Base-by-base conservation (phyloP, 2,888 invertebrate species). In the Synanthedon formicaeformis region DNA sequence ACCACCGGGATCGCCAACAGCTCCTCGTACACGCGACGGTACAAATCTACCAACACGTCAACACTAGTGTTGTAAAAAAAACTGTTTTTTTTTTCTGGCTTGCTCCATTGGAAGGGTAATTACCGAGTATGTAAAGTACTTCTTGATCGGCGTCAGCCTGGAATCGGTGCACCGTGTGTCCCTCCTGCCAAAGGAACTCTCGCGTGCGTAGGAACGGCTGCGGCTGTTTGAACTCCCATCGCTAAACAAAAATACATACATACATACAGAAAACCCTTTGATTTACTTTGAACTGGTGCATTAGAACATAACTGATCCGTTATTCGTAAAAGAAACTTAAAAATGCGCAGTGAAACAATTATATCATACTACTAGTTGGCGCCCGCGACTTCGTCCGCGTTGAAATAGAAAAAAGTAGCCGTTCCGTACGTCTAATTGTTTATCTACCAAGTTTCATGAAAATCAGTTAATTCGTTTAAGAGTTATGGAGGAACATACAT, bases 201-300 rank as follows among this genome's bases (percentile, higher is more conserved):
- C 99, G 91, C 1, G 99, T 98, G 49, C 99, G 90, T 52, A 99
- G 88, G 89, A 99, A 99, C 5, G 99, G 99, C 74, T 99, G 98
- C 5, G 99, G 99, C 87, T 99, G 98, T 75, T 99, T 99, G 85
- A 99, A 99, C 88, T 99, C 99, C 99, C 99, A 99, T 66, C 99
- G 91, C 96, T 97, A 67, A 56, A 60, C 48, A 51, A 48, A n/a
- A 16, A 5, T 41, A 16, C 12, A 13, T 6, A 16, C 6, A 23
- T n/a, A n/a, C n/a, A 12, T 13, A 41, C 2, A 11, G n/a, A 5
- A n/a, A 13, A 45, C 41, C 4, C 41, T 41, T 41, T 41, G 1
- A 34, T 34, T 6, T 10, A 34, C 34, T 34, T 10, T 34, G 6
- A 1, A 34, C 27, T 8, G 27, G 27, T 8, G 8, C 27, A 34